Evolutionary conservation across 2,888 invertebrate species (phyloP).

Genomic region (Oligia strigilis): DNA sequence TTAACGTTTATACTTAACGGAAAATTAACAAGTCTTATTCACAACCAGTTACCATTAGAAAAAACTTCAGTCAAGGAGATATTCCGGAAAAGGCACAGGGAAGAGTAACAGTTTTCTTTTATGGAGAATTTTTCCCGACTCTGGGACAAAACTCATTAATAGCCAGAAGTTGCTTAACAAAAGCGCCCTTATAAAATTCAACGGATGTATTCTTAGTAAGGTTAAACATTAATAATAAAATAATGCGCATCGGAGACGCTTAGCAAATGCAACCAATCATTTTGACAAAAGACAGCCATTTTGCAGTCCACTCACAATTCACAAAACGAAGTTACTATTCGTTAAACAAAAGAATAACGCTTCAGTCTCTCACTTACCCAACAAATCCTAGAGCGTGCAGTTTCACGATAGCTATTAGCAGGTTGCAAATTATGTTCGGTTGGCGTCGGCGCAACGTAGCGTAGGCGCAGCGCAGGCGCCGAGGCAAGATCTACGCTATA

Average conservation of each 20-base stretch:
- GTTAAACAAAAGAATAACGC: background rate
- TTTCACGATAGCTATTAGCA: conserved; percentile 83
- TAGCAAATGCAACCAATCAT: background rate
- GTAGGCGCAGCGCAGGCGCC: conserved; percentile 87
- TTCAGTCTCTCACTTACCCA: conserved; percentile 21
- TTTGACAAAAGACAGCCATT: background rate
- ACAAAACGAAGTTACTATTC: background rate
- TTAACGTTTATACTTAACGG: too few species aligned
- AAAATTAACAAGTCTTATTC: background rate
- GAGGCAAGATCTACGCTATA: conserved; percentile 60
- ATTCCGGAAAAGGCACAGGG: background rate
- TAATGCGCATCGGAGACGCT: background rate
- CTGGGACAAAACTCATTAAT: background rate
- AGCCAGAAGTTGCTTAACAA: background rate
- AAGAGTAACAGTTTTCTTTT: background rate
- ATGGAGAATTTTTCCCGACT: background rate
- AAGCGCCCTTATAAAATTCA: background rate
- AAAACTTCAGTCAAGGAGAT: background rate
- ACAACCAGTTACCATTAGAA: background rate
- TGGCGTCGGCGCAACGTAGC: conserved; percentile 69
- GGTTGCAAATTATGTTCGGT: conserved; percentile 85
- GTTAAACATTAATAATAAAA: background rate
- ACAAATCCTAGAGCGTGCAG: conserved; percentile 58
- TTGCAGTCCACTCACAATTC: background rate
- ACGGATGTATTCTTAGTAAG: background rate